Percentiles rank a stretch among this genome's conserved stretches.
Conservation (phyloP, 2,113 vertebrate genomes). For the Xiphias gladius region DNA sequence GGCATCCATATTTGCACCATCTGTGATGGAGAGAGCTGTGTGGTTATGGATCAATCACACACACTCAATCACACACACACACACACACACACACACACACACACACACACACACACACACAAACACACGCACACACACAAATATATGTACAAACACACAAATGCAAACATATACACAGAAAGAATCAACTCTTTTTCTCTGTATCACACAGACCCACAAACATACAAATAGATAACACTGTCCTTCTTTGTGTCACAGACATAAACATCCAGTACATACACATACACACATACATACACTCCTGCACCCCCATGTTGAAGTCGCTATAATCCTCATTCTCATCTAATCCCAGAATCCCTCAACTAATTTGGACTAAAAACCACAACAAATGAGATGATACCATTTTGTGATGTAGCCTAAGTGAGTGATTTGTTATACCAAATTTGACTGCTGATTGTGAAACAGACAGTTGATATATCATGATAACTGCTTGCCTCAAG, state of each 20-base stretch:
- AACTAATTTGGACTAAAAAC: conserved; percentile 68
- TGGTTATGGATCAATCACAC: conserved; percentile 57
- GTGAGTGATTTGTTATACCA: conserved; percentile 49
- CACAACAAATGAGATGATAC: conserved; percentile 66
- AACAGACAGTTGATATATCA: conserved; percentile 37
- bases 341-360: conserved; percentile 67
- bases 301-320: conserved; percentile 21
- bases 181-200: background rate
- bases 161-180: conserved; percentile 4
- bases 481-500: conserved; percentile 2
- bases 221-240: background rate
- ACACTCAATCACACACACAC: conserved; percentile 8
- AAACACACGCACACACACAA: background rate
- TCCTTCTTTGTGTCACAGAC: background rate
- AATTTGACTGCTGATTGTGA: conserved; percentile 35
- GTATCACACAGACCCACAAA: background rate
- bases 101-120: conserved; percentile 8
- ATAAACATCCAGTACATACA: background rate
- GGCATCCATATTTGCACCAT: conserved; percentile 82
- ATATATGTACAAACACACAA: background rate
- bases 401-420: conserved; percentile 52
- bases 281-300: conserved; percentile 28
- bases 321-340: conserved; percentile 47
- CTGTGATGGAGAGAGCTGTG: conserved; percentile 76
- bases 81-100: background rate